These are phyloP conservation scores for Megatriorchis doriae DNA, from an alignment of 2,113 vertebrate species.

Conservation along the genomic window DNA sequence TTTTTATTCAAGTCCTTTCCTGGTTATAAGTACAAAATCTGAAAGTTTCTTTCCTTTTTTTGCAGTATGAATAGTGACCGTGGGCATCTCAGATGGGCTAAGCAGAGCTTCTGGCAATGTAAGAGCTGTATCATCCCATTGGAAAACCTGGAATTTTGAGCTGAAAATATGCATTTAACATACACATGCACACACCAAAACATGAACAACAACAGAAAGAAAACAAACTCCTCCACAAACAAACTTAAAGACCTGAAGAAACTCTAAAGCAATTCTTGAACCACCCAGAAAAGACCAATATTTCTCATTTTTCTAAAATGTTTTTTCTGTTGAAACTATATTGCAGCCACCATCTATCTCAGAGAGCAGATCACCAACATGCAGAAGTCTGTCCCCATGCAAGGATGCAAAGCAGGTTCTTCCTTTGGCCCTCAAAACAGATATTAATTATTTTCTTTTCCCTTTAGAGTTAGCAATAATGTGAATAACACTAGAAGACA, in stretches of 20 bases:
- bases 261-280: not conserved
- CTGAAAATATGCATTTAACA: not conserved
- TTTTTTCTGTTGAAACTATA: not conserved
- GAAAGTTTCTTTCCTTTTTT: not conserved
- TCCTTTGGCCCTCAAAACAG: not conserved
- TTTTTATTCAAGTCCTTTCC: not conserved
- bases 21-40: not conserved
- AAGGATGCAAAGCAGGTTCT: not conserved
- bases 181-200: rapidly evolving
- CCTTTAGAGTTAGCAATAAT: not conserved
- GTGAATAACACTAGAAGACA: not conserved
- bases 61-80: not conserved
- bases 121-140: not conserved
- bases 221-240: not conserved
- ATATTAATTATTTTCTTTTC: not conserved
- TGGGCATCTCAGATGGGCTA: not conserved
- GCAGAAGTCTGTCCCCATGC: not conserved
- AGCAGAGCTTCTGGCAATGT: not conserved
- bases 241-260: not conserved
- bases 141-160: not conserved
- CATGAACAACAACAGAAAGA: not conserved
- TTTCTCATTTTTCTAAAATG: not conserved
- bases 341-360: not conserved
- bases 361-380: not conserved
- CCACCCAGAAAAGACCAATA: not conserved